Evolutionary conservation across 2,888 invertebrate species (phyloP).

Genomic region (Imbricaverruca yamaguchii): DNA sequence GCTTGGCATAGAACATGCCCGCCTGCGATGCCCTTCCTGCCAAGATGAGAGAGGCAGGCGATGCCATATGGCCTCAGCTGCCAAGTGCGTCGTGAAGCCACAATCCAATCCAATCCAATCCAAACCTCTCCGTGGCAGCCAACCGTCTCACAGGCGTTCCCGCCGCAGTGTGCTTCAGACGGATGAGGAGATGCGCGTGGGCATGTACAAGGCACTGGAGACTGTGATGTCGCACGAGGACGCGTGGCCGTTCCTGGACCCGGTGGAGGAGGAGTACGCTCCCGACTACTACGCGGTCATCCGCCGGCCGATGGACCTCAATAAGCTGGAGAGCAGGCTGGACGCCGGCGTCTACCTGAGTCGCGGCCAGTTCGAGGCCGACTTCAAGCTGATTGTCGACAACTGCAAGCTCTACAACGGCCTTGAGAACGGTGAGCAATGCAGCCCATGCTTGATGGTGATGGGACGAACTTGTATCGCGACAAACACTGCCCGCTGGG

Average conservation of each 20-base stretch:
- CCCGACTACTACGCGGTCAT: slow-evolving; percentile 64
- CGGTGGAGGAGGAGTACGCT: slow-evolving; percentile 86
- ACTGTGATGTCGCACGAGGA: slow-evolving; percentile 79
- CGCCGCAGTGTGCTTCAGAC: slow-evolving; percentile 30
- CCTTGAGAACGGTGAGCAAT: slow-evolving; percentile 70
- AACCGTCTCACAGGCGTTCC: background rate
- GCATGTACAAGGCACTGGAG: slow-evolving; percentile 86
- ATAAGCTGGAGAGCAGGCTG: slow-evolving; percentile 77
- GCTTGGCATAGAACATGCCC: too few species aligned
- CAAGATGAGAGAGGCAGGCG: too few species aligned
- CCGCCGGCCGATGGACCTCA: slow-evolving; percentile 73
- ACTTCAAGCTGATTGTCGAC: slow-evolving; percentile 84
- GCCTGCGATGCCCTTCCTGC: too few species aligned
- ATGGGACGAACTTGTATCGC: too few species aligned
- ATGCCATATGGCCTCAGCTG: too few species aligned
- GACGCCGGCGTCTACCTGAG: slow-evolving; percentile 71
- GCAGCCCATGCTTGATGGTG: too few species aligned
- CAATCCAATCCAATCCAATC: too few species aligned
- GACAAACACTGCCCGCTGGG: too few species aligned
- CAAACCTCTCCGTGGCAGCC: too few species aligned
- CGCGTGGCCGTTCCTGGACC: slow-evolving; percentile 90
- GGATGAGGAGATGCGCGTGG: slow-evolving; percentile 52
- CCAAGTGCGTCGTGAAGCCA: too few species aligned
- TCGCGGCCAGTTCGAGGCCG: slow-evolving; percentile 71
- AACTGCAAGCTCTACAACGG: slow-evolving; percentile 90